A percentile compares a stretch with the other conserved stretches of the same genome.
Conservation (phyloP, 2,888 invertebrate genomes). For the Drosophila ezoana region DNA sequence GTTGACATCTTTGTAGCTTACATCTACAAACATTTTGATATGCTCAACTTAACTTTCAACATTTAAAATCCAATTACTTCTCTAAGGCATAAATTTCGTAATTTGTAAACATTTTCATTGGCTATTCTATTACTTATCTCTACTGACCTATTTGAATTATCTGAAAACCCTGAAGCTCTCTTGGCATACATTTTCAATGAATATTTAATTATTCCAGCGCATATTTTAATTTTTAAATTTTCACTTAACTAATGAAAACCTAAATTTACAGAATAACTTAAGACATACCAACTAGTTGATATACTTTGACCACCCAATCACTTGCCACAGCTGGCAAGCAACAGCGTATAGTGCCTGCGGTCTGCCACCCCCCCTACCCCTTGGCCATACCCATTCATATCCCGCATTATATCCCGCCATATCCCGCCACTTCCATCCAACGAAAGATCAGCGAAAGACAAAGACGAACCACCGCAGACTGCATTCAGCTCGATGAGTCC, state of each 20-base stretch:
- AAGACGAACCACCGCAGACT: constrained; percentile 47
- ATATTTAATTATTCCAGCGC: neutral
- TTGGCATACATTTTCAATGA: neutral
- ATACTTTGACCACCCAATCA: constrained; percentile 40
- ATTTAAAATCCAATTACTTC: no score
- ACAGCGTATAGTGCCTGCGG: constrained; percentile 17
- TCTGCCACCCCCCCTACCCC: neutral
- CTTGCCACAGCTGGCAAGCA: constrained; percentile 21
- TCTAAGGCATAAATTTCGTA: no score
- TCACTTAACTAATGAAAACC: constrained; percentile 3
- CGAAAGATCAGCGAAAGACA: constrained; percentile 39
- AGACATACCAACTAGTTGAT: neutral
- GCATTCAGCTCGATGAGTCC: constrained; percentile 20
- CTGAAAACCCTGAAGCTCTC: no score
- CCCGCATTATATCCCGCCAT: neutral
- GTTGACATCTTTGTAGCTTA: no score
- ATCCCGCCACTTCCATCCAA: constrained; percentile 1
- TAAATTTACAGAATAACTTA: constrained; percentile 1
- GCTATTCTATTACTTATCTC: no score
- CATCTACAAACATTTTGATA: no score
- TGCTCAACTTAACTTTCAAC: no score
- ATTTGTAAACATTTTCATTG: no score
- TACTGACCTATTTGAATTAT: no score
- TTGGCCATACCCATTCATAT: no score
- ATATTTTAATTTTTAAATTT: neutral